Conservation (phyloP, 2,888 invertebrate species). For the Candidula unifasciata region DNA sequence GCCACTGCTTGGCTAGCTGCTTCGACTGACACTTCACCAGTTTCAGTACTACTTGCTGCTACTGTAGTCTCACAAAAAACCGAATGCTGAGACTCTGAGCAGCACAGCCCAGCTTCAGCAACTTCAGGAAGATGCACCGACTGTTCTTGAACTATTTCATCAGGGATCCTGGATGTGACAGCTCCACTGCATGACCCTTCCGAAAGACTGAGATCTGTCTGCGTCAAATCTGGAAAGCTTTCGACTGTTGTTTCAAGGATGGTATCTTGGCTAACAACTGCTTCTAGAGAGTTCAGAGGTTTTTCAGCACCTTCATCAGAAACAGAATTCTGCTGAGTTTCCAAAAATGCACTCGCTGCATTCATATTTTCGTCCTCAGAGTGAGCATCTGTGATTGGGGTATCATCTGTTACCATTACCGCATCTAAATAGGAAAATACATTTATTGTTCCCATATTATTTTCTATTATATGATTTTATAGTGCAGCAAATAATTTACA, state of each 20-base stretch:
- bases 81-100: neutral
- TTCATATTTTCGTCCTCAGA: neutral
- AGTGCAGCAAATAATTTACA: no score
- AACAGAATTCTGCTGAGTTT: neutral
- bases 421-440: neutral
- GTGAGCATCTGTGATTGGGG: conserved; percentile 8
- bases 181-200: neutral
- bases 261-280: no score
- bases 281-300: neutral
- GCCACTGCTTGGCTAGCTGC: neutral
- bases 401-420: conserved; percentile 21
- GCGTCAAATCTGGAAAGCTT: neutral
- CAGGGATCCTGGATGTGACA: no score
- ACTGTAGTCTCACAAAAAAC: neutral
- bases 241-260: neutral
- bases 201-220: neutral
- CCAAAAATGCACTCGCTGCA: neutral
- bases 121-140: neutral
- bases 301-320: conserved; percentile 1
- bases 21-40: neutral
- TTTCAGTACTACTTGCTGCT: neutral
- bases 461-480: no score
- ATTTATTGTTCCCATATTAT: neutral
- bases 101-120: neutral
- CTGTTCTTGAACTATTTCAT: conserved; percentile 1